Conservation (phyloP, 2,888 invertebrate species). For the Notodonta dromedarius region DNA sequence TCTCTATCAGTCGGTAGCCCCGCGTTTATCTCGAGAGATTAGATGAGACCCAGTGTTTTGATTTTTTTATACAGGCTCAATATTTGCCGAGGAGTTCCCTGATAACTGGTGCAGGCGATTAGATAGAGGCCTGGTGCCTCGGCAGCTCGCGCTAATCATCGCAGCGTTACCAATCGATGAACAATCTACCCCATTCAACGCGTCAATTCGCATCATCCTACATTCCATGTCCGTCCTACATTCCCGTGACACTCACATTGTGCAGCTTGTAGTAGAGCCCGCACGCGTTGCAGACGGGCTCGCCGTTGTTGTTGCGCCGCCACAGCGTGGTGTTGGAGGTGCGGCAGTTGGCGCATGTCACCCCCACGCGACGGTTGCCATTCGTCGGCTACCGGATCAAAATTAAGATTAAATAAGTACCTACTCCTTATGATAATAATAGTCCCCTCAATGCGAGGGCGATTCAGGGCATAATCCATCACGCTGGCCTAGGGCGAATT, state of each 20-base stretch:
- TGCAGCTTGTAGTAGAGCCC: constrained; percentile 97
- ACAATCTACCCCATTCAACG: constrained; percentile 36
- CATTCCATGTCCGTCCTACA: too few relatives aligned
- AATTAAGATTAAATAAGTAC: too few relatives aligned
- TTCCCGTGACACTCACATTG: constrained; percentile 81
- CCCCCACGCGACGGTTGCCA: constrained; percentile 87
- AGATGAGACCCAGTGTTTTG: constrained; percentile 83
- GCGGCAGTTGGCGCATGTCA: constrained; percentile 97
- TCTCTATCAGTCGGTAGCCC: constrained; percentile 84
- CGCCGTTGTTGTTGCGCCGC: constrained; percentile 96
- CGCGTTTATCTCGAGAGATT: constrained; percentile 82
- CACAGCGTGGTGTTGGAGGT: constrained; percentile 97
- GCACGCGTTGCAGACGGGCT: constrained; percentile 99
- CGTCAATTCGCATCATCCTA: not conserved
- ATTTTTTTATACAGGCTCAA: constrained; percentile 77
- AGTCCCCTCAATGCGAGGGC: too few relatives aligned
- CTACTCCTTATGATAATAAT: too few relatives aligned
- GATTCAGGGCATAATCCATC: too few relatives aligned
- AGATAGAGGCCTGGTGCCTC: constrained; percentile 61
- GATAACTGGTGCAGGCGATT: constrained; percentile 77
- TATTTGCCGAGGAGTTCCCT: constrained; percentile 84
- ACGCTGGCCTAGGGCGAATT: too few relatives aligned
- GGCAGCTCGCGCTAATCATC: constrained; percentile 36
- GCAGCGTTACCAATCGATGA: constrained; percentile 54
- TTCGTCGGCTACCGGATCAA: constrained; percentile 71